These are phyloP conservation scores for Cephus pygmeus DNA, from an alignment of 2,888 invertebrate species.

Conservation along the genomic window DNA sequence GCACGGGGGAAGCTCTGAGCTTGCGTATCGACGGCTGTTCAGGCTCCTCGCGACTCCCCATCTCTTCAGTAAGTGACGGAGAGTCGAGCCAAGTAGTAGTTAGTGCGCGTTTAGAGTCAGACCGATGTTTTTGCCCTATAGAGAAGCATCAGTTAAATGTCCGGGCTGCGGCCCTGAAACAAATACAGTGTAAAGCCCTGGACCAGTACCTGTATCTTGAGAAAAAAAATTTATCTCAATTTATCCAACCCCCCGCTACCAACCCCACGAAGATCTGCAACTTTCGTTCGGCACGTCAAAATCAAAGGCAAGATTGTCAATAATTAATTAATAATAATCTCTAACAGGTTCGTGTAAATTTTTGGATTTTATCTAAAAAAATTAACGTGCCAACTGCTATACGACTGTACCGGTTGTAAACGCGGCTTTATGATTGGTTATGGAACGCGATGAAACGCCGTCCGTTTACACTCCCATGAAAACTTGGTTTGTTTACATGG, in stretches of 20 bases:
- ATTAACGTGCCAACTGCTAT: no score
- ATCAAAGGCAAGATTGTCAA: not conserved
- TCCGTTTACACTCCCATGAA: not conserved
- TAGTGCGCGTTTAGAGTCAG: slow-evolving; percentile 36
- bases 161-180: not conserved
- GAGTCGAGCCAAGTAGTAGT: slow-evolving; percentile 27
- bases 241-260: not conserved
- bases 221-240: no score
- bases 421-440: not conserved
- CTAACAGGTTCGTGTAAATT: not conserved
- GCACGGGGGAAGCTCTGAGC: slow-evolving; percentile 2
- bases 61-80: slow-evolving; percentile 15
- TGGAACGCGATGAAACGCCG: not conserved
- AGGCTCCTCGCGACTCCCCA: slow-evolving; percentile 10
- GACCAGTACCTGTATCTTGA: no score
- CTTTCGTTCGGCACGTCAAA: not conserved
- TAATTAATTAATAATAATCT: not conserved
- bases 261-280: not conserved
- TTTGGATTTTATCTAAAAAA: not conserved
- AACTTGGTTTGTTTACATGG: not conserved
- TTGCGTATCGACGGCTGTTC: slow-evolving; percentile 4
- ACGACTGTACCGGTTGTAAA: not conserved
- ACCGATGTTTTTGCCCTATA: not conserved
- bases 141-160: not conserved
- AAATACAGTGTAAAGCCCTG: not conserved